Evolutionary conservation across 2,888 invertebrate species (phyloP), one percentile per base, ranked within the genome.

Genomic region (Standfussiana lucernea): DNA sequence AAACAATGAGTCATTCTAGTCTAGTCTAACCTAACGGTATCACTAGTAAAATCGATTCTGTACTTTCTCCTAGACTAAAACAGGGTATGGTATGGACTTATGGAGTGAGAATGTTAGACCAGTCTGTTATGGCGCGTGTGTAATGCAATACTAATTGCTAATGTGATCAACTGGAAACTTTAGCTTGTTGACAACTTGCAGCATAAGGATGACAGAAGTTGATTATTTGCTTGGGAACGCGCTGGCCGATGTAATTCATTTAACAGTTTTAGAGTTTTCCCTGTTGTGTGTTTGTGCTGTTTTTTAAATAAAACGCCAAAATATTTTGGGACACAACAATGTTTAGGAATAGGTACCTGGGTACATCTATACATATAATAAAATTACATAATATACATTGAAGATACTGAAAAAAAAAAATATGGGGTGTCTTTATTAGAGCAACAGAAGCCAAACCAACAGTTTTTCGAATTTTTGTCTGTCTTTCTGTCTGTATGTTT

Each of bases 31-130:
- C 78, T 75, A 84, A 75, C 87, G 73, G 80, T 87, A 82, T 83
- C 72, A 75, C 75, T 80, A 86, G 87, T 79, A 86, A 86, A 85
- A 89, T 90, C 78, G 86, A 89, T 90, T 88, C 89, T 88, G 89
- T 87, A 92, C 93, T 94, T 94, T 93, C 93, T 91, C 93, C 80
- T 72, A 75, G 83, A 82, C 88, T 79, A 86, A 88, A 91, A 91
- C 90, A 90, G 90, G 90, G 91, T 89, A 88, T 81, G 85, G 85
- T 90, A 88, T 81, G 86, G 86, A 84, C 76, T 75, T 90, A 88
- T 81, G 86, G 86, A 84, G 77, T 75, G 75, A 80, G 71, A 80
- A 75, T 72, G 72, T 75, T 61, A 56, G 69, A 77, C 86, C 75
- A 80, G 87, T 82, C 76, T 82, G 80, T 86, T 86, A 88, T 85